A percentile compares a stretch with the other conserved stretches of the same genome.
Conservation (phyloP, 2,888 invertebrate species). For the Pheosia gnoma region DNA sequence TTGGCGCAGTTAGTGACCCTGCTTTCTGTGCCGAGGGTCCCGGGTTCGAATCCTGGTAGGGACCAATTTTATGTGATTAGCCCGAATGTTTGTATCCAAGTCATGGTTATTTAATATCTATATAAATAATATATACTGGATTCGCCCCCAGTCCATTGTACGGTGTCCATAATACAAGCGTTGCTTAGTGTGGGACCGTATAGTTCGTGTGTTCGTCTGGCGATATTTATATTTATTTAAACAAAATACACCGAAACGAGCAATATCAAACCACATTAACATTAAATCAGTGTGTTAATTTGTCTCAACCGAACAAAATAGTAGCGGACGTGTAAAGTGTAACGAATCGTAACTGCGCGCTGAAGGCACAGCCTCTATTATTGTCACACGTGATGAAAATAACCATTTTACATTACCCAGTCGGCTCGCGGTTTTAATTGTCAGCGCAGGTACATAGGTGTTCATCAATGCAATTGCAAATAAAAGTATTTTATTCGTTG, state of each 20-base stretch:
- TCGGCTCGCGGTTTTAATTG: slow-evolving; percentile 61
- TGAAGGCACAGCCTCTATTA: slow-evolving; percentile 35
- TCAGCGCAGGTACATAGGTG: slow-evolving; percentile 52
- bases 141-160: too few species aligned
- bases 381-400: slow-evolving; percentile 62
- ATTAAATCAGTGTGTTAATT: slow-evolving; percentile 5
- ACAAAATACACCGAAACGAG: not conserved
- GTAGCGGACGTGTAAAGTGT: slow-evolving; percentile 38
- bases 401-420: slow-evolving; percentile 62
- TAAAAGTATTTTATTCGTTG: slow-evolving; percentile 56
- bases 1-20: too few species aligned
- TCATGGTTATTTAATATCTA: too few species aligned
- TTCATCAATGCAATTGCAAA: slow-evolving; percentile 56
- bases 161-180: too few species aligned
- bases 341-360: slow-evolving; percentile 40
- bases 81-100: too few species aligned
- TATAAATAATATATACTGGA: too few species aligned
- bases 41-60: too few species aligned
- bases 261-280: not conserved
- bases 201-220: too few species aligned
- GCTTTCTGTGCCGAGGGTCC: too few species aligned
- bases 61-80: too few species aligned
- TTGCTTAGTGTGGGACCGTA: too few species aligned
- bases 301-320: slow-evolving; percentile 4
- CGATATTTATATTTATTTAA: too few species aligned